A percentile compares a stretch with the other conserved stretches of the same genome.
These are phyloP conservation scores for Sebastes vulpes DNA, from an alignment of 2,797 vertebrate species.

Conservation along the genomic window DNA sequence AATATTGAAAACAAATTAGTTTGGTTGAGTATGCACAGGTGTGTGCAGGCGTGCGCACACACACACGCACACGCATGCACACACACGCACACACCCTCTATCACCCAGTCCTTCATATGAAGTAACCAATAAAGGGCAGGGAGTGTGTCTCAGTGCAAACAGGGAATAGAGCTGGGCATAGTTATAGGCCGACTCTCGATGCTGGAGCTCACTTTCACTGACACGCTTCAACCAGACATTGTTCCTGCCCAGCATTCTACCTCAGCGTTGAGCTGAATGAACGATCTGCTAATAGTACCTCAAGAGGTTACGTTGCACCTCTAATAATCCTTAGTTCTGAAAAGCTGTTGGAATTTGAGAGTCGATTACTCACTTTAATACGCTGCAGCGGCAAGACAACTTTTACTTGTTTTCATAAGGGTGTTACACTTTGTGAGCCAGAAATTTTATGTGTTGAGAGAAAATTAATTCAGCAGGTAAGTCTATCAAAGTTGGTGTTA, in stretches of 20 bases:
- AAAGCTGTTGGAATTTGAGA: conserved; percentile 76
- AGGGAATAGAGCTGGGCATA: conserved; percentile 2
- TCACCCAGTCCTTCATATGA: no score
- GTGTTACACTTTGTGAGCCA: background rate
- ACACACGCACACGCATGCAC: no score
- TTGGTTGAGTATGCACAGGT: no score
- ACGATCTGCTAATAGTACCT: conserved; percentile 44
- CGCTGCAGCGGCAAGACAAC: conserved; percentile 9
- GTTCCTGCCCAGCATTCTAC: conserved; percentile 36
- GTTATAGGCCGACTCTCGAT: background rate
- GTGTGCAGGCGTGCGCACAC: no score
- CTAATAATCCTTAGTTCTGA: conserved; percentile 66
- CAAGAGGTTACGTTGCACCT: conserved; percentile 46
- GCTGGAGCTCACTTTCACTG: conserved; percentile 39
- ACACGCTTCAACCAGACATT: conserved; percentile 27
- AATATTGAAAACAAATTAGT: background rate
- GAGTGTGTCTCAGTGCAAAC: background rate
- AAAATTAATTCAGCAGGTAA: conserved; percentile 42
- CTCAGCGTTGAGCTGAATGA: conserved; percentile 18
- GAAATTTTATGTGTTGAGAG: background rate
- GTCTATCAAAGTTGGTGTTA: background rate
- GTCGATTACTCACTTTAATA: conserved; percentile 65
- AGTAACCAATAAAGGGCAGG: conserved; percentile 48
- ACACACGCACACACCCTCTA: background rate
- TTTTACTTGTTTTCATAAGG: conserved; percentile 20